Conservation (phyloP, 2,797 vertebrate genomes). For the Macrochelys suwanniensis region DNA sequence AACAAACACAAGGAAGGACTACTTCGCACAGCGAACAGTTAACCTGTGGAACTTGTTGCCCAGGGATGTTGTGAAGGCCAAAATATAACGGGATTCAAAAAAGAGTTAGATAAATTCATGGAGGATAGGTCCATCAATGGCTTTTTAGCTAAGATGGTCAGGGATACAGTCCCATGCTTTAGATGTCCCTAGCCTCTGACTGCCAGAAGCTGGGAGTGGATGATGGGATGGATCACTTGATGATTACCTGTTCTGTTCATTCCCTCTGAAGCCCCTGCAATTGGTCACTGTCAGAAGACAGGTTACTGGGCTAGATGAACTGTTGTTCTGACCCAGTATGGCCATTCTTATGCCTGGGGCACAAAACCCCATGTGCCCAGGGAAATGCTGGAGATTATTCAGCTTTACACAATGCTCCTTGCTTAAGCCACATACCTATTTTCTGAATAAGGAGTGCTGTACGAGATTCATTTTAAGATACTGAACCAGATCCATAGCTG, state of each 20-base stretch:
- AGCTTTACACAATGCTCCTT: neutral
- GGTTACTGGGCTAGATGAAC: neutral
- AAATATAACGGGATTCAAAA: neutral
- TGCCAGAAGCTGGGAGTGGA: neutral
- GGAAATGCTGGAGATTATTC: neutral
- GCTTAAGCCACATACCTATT: neutral
- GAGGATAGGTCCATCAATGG: neutral
- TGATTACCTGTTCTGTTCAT: neutral
- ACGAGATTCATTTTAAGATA: neutral
- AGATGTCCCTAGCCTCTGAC: neutral
- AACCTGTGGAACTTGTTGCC: neutral
- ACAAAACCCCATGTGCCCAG: neutral
- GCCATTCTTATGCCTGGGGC: neutral
- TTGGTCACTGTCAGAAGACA: neutral
- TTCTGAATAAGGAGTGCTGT: neutral
- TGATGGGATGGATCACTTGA: neutral
- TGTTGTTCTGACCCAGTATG: neutral
- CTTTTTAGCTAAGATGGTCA: neutral
- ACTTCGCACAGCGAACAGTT: neutral
- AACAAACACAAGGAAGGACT: neutral
- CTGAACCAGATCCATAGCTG: neutral
- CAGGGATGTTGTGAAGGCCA: neutral
- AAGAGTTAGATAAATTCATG: neutral
- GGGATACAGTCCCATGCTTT: neutral
- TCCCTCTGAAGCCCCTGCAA: neutral